These are phyloP conservation scores for Silurus lanzhouensis DNA, from an alignment of 2,797 vertebrate species.

Conservation along the genomic window DNA sequence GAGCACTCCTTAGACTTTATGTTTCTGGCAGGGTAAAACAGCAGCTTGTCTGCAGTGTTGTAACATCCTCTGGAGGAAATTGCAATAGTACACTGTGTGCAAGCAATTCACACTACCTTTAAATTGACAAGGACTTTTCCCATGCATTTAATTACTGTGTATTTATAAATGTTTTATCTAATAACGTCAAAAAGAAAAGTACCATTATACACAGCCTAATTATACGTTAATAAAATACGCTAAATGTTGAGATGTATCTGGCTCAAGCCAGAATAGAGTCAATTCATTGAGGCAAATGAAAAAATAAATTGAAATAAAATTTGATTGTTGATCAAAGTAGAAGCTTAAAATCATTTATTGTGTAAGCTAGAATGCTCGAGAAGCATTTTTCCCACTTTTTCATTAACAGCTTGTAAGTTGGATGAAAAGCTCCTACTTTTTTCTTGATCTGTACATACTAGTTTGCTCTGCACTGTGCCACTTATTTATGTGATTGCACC, in stretches of 20 bases:
- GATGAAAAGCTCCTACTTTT: neutral
- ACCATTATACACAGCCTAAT: neutral
- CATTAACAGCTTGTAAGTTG: neutral
- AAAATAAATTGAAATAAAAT: neutral
- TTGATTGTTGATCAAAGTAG: neutral
- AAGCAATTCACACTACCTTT: neutral
- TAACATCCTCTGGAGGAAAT: slow-evolving; percentile 1
- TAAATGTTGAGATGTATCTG: neutral
- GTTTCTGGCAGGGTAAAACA: neutral
- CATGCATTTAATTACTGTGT: neutral
- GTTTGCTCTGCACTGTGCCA: slow-evolving; percentile 5
- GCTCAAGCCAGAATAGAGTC: neutral
- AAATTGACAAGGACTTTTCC: neutral
- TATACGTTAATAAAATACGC: neutral
- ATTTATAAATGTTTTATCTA: neutral
- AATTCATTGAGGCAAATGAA: neutral
- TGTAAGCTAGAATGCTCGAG: neutral
- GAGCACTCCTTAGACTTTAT: slow-evolving; percentile 29
- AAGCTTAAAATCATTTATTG: neutral
- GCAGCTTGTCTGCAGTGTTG: neutral
- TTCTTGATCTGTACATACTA: slow-evolving; percentile 9
- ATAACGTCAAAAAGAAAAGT: neutral
- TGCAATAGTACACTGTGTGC: neutral
- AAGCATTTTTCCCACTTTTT: neutral
- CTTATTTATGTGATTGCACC: slow-evolving; percentile 13